Evolutionary conservation across 2,797 vertebrate genomes (phyloP).

Genomic region (Silurus lanzhouensis): DNA sequence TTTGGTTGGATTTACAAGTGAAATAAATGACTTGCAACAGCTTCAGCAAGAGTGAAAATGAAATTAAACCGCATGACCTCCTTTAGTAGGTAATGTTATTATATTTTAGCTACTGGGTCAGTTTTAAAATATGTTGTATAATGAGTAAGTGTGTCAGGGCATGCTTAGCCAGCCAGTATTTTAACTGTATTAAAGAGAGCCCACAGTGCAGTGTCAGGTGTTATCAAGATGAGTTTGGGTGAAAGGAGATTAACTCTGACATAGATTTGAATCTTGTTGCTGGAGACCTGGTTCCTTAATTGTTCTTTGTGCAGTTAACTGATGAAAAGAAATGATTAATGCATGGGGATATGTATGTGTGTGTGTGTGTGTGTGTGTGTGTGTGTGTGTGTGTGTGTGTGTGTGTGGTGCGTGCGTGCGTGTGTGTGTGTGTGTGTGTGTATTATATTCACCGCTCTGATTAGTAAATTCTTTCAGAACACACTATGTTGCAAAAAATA

Average conservation of each 20-base stretch:
- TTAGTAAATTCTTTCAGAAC: neutral
- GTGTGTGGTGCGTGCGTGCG: too few species aligned
- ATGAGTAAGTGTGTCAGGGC: neutral
- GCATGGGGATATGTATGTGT: neutral
- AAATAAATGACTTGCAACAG: neutral
- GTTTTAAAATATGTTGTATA: neutral
- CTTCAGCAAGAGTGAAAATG: too few species aligned
- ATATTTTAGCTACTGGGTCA: neutral
- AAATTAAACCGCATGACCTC: neutral
- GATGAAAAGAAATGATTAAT: conserved; percentile 3
- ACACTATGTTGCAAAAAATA: neutral
- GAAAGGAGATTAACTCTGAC: conserved; percentile 29
- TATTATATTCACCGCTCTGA: neutral
- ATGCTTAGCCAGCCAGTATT: neutral
- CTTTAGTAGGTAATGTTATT: neutral
- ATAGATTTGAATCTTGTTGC: conserved; percentile 11
- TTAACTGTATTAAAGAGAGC: conserved; percentile 9
- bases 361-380: too few species aligned
- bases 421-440: too few species aligned
- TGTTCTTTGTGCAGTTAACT: neutral
- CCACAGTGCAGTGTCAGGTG: conserved; percentile 17
- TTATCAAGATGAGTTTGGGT: conserved; percentile 17
- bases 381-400: too few species aligned
- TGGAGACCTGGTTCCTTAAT: conserved; percentile 25
- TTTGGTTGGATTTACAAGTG: neutral